Evolutionary conservation across 2,888 invertebrate genomes (phyloP).

Genomic region (Aquatica leii): DNA sequence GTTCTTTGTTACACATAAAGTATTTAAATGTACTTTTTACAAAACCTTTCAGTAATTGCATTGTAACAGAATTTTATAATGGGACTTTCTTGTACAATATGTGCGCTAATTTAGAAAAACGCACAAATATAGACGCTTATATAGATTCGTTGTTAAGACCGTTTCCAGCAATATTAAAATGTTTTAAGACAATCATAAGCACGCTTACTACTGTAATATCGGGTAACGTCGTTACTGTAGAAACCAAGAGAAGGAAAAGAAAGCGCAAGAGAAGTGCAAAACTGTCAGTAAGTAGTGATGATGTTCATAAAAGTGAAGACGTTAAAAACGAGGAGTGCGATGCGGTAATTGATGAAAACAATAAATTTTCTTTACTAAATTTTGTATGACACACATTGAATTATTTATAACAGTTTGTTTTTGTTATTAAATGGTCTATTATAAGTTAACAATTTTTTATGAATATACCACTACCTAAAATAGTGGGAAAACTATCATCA

Average conservation of each 20-base stretch:
- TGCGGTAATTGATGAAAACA: constrained; percentile 48
- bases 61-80: constrained; percentile 72
- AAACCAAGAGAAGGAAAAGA: constrained; percentile 37
- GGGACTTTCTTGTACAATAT: constrained; percentile 82
- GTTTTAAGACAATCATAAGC: constrained; percentile 48
- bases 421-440: too few relatives aligned
- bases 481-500: too few relatives aligned
- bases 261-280: constrained; percentile 35
- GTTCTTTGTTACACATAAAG: constrained; percentile 66
- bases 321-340: constrained; percentile 34
- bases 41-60: constrained; percentile 65
- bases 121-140: constrained; percentile 65
- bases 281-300: constrained; percentile 10
- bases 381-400: neutral
- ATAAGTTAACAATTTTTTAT: too few relatives aligned
- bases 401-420: too few relatives aligned
- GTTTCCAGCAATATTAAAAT: constrained; percentile 50
- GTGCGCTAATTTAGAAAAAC: constrained; percentile 68
- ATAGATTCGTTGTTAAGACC: constrained; percentile 57
- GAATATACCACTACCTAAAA: too few relatives aligned
- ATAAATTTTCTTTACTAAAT: constrained; percentile 49
- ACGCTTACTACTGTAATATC: constrained; percentile 40
- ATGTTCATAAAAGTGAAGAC: constrained; percentile 4
- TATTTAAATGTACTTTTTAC: constrained; percentile 72
- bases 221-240: constrained; percentile 23